A percentile compares a stretch with the other conserved stretches of the same genome.
Conservation (phyloP, 2,113 vertebrate species). For the Albula glossodonta region DNA sequence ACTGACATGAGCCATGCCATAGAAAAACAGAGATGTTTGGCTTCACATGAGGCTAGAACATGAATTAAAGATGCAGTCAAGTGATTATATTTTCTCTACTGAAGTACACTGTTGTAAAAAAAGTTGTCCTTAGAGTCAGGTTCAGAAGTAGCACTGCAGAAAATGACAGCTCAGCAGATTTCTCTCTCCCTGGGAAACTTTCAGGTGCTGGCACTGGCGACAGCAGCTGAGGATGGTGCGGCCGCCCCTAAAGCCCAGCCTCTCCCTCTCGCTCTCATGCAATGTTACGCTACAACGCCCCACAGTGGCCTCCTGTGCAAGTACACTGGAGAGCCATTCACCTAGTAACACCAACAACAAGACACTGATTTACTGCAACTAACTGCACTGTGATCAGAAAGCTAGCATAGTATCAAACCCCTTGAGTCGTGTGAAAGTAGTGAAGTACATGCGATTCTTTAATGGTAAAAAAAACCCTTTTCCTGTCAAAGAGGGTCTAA, state of each 20-base stretch:
- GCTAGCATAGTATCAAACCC: not conserved
- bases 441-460: not conserved
- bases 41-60: no score
- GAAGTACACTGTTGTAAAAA: not conserved
- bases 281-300: not conserved
- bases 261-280: not conserved
- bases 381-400: not conserved
- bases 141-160: conserved; percentile 4
- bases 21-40: no score
- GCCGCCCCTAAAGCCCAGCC: not conserved
- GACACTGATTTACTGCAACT: not conserved
- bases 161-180: conserved; percentile 16
- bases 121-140: not conserved
- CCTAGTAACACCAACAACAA: not conserved
- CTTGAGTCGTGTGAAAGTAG: not conserved
- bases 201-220: not conserved
- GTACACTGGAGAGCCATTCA: not conserved
- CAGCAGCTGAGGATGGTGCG: not conserved
- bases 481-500: not conserved
- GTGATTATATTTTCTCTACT: not conserved
- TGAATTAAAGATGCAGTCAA: not conserved
- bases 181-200: not conserved
- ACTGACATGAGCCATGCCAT: not conserved
- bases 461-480: not conserved
- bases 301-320: not conserved